These are phyloP conservation scores for Cantharis rufa DNA, from an alignment of 2,888 invertebrate species.

Conservation along the genomic window DNA sequence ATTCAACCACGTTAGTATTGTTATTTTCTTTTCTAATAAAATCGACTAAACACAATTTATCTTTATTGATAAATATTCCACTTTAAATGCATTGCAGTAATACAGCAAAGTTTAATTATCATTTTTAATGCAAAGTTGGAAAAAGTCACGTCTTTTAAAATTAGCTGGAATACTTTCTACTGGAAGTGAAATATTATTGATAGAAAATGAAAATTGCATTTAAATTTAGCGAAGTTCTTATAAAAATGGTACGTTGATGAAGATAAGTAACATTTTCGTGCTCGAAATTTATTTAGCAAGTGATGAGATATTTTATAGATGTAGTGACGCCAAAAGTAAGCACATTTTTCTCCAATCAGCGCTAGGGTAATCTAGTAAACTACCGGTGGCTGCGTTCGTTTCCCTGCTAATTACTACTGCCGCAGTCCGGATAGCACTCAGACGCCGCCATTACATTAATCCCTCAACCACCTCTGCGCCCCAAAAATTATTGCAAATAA, in stretches of 20 bases:
- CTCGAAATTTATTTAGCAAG: neutral
- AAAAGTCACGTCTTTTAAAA: neutral
- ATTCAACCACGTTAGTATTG: neutral
- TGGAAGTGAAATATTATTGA: neutral
- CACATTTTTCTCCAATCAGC: slow-evolving; percentile 28
- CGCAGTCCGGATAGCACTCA: slow-evolving; percentile 30
- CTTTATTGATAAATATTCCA: no score
- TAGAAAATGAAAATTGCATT: neutral
- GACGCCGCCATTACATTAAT: slow-evolving; percentile 28
- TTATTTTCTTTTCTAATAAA: neutral
- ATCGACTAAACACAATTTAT: neutral
- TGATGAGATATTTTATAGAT: slow-evolving; percentile 17
- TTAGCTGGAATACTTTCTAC: neutral
- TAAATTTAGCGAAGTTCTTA: neutral
- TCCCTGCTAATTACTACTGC: slow-evolving; percentile 29
- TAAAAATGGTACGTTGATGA: neutral
- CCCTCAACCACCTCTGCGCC: slow-evolving; percentile 16
- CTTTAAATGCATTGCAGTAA: neutral
- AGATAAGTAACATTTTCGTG: neutral
- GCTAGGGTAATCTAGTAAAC: slow-evolving; percentile 27
- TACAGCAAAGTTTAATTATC: neutral
- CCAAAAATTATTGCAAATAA: slow-evolving; percentile 25
- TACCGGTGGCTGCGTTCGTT: slow-evolving; percentile 26
- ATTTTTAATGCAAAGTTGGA: neutral
- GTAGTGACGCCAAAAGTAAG: slow-evolving; percentile 14